These are phyloP conservation scores for Diadophis punctatus DNA, from an alignment of 2,113 vertebrate species.

Conservation along the genomic window DNA sequence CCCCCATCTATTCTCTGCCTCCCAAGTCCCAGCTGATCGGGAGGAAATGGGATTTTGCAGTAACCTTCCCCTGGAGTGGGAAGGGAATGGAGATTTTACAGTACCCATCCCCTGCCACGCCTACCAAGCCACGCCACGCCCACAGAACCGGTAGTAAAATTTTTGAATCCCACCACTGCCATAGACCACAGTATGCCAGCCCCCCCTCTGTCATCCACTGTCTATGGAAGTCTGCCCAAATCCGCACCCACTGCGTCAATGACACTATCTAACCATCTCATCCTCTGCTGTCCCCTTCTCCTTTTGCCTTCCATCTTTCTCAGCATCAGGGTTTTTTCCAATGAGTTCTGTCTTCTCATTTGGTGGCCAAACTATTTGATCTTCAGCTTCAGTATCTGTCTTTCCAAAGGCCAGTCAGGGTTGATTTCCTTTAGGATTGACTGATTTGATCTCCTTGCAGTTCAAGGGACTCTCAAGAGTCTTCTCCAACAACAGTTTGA, in stretches of 20 bases:
- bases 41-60: no score
- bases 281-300: not conserved
- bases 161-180: no score
- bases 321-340: not conserved
- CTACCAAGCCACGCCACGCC: no score
- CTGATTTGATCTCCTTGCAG: not conserved
- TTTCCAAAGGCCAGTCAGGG: not conserved
- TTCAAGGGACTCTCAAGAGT: not conserved
- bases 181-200: not conserved
- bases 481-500: not conserved
- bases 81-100: no score
- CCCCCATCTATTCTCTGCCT: no score
- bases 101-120: no score
- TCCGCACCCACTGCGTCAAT: not conserved
- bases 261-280: not conserved
- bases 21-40: no score
- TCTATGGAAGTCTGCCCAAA: not conserved
- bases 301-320: not conserved
- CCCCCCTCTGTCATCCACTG: not conserved
- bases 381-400: not conserved
- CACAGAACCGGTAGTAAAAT: no score
- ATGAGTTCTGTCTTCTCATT: not conserved
- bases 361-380: not conserved
- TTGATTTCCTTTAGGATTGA: not conserved
- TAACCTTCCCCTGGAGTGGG: no score